These are phyloP conservation scores for Cossypha heuglini DNA, from an alignment of 2,797 vertebrate genomes.

Conservation along the genomic window DNA sequence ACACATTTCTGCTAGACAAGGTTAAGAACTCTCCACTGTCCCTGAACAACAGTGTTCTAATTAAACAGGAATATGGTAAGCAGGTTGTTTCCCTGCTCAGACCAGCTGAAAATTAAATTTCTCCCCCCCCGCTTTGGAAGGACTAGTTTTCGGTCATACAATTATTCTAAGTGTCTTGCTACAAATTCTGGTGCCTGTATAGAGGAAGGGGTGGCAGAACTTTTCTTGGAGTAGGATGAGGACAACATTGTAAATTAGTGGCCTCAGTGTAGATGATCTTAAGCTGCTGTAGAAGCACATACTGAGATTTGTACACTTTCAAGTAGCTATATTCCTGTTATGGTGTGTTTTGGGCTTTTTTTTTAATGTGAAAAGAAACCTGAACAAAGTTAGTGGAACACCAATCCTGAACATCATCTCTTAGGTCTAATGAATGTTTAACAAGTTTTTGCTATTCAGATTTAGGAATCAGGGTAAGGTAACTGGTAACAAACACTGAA, in stretches of 20 bases:
- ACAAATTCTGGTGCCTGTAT: background rate
- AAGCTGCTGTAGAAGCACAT: background rate
- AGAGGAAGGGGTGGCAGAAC: background rate
- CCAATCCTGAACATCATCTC: background rate
- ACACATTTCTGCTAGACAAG: constrained; percentile 65
- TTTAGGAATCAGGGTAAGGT: background rate
- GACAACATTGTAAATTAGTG: background rate
- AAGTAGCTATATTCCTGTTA: background rate
- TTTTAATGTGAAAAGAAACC: background rate
- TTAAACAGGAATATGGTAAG: constrained; percentile 58
- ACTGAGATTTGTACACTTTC: background rate
- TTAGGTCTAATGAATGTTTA: background rate
- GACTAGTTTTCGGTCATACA: background rate
- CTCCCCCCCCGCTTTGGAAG: background rate
- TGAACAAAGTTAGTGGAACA: background rate
- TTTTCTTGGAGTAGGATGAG: background rate
- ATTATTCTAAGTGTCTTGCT: background rate
- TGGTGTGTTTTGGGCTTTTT: rapidly evolving
- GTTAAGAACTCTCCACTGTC: constrained; percentile 64
- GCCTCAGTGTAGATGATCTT: background rate
- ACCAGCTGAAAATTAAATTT: constrained; percentile 35
- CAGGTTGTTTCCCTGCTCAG: constrained; percentile 53
- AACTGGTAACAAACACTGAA: background rate
- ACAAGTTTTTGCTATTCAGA: background rate
- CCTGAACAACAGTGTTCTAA: constrained; percentile 63